Base-by-base conservation (phyloP, 2,797 vertebrate species). In the Syndactyla subalaris region DNA sequence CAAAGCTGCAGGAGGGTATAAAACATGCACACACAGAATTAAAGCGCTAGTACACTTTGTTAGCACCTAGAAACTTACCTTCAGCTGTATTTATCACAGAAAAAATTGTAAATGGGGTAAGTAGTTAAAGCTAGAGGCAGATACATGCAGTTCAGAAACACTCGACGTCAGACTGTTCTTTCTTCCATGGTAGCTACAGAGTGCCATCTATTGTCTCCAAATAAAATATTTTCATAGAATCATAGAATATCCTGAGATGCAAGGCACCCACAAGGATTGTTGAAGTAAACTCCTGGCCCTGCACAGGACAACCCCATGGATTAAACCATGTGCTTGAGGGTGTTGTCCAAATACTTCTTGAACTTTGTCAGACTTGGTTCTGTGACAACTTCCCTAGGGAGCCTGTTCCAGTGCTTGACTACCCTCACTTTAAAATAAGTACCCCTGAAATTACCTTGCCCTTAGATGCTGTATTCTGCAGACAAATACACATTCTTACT, bases 191-290 rank as follows among this genome's bases (percentile, higher is more conserved):
- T n/a, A 71, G 87, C 59, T 92, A 22, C 49, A 85, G 88, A 93
- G 72, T 92, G 91, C 94, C 97, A 96, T 67, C 97, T 97, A 74
- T 46, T 84, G 97, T 38, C 58, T n/a, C 5, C 62, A 49, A 21
- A 32, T 10, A 32, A 63, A 79, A 55, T 29, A 19, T 51, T 76
- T 54, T 36, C 18, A 26, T 19, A 30, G 38, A 58, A 38, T 23
- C 27, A 23, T 9, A 72, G 26, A 41, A 36, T 34, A 54, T 13
- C 7, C 46, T 21, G 46, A 36, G 26, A 12, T 29, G 19, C 26
- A 59, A 66, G 26, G 30, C 18, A 52, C 52, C 6, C 34, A 7
- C 10, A 32, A 14, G 21, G 6, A 46, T 52, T 10, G 30, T 1
- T 1, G 2, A 4, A 59, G 4, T 41, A 39, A 59, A 0, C 26